Evolutionary conservation across 2,888 invertebrate species (phyloP), one percentile per base, ranked within the genome.

Genomic region (Mythimna pallens): DNA sequence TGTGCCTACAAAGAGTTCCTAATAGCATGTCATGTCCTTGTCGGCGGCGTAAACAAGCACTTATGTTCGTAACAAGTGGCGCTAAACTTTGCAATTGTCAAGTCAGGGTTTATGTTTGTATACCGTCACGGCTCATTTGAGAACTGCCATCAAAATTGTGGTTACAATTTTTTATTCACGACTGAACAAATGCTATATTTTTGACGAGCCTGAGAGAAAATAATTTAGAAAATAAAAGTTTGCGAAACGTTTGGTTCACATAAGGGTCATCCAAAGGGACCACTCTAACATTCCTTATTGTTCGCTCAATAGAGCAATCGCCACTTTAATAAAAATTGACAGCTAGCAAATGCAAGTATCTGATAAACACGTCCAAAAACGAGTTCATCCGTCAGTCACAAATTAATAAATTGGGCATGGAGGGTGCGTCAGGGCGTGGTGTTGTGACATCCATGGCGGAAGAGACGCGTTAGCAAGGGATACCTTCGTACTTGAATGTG

Each of bases 381-480:
- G 86, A 90, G 84, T 87, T 87, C 88, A 89, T 92, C 91, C 89
- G 89, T 89, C 89, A 86, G 87, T 87, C 86, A 76, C 73, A 84
- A 87, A 87, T 80, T 86, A 86, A 88, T 91, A 87, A 92, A 91
- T 91, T 90, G 90, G 88, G 81, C 83, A 80, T 79, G 81, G 87
- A 90, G 92, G 91, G 92, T 90, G 88, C 73, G 78, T 80, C 83
- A 85, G 93, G 94, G 94, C 92, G 94, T 92, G 88, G 88, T 95
- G 95, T 95, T 96, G 90, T 95, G 95, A 95, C 95, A 93, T 87
- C 85, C 84, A 89, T 88, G 87, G 90, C 94, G 95, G 94, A 94
- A 94, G 93, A 89, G 81, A 54, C 91, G 86, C 76, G 90, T 94
- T 94, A 94, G 88, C 86, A 87, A 87, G 88, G 88, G 86, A 85